Conservation (phyloP, 2,888 invertebrate species). For the Fragum fragum region DNA sequence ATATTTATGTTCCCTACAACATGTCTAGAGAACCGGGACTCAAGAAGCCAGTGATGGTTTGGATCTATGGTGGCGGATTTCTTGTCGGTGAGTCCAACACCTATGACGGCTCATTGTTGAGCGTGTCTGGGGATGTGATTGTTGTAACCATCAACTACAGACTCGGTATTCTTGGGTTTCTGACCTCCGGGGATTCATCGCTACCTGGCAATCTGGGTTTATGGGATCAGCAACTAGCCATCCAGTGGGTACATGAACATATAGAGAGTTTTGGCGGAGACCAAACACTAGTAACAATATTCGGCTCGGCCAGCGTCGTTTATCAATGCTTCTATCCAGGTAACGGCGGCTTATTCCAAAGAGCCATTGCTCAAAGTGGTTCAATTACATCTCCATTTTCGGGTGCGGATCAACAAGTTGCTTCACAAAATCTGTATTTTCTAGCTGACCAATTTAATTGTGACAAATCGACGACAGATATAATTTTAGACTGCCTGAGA, state of each 20-base stretch:
- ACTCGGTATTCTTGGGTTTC: conserved; percentile 70
- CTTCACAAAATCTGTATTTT: not conserved
- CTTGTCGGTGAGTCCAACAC: conserved; percentile 33
- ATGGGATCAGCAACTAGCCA: conserved; percentile 75
- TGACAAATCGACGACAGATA: not conserved
- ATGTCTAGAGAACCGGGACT: not conserved
- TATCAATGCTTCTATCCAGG: conserved; percentile 68
- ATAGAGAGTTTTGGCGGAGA: conserved; percentile 72
- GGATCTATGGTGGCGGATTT: conserved; percentile 63
- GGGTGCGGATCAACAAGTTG: not conserved
- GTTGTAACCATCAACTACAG: conserved; percentile 72
- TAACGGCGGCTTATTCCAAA: conserved; percentile 45
- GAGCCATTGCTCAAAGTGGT: conserved; percentile 73
- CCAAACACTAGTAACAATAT: conserved; percentile 65
- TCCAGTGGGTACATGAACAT: conserved; percentile 75
- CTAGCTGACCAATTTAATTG: conserved; percentile 20
- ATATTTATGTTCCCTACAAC: conserved; percentile 45
- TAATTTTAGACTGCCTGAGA: conserved; percentile 26
- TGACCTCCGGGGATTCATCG: conserved; percentile 57
- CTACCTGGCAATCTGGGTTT: conserved; percentile 75
- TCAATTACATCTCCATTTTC: not conserved
- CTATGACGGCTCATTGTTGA: conserved; percentile 40
- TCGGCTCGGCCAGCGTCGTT: conserved; percentile 69
- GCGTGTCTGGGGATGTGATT: conserved; percentile 54
- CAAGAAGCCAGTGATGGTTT: conserved; percentile 52